Percentiles rank a stretch among this genome's conserved stretches.
These are phyloP conservation scores for Glaucidium brasilianum DNA, from an alignment of 2,113 vertebrate genomes.

Conservation along the genomic window DNA sequence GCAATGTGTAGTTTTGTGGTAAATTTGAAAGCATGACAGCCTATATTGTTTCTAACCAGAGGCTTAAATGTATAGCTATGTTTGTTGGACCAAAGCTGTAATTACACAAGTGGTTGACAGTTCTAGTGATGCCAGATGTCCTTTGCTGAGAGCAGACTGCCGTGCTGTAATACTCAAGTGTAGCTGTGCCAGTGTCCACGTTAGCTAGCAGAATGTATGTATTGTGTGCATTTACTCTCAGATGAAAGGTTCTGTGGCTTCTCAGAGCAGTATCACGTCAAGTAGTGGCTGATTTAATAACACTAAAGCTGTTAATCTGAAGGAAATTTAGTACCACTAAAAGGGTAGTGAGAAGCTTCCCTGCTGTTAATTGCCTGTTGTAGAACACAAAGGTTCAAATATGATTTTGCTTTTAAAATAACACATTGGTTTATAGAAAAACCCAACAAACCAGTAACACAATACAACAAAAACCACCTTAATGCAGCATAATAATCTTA, in stretches of 20 bases:
- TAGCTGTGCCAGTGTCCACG: not conserved
- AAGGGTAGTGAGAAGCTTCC: not conserved
- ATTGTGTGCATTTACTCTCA: not conserved
- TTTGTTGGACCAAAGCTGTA: not conserved
- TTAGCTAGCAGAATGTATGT: rapidly evolving
- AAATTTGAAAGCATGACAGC: not conserved
- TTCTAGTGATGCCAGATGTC: not conserved
- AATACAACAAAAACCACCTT: not conserved
- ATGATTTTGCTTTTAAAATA: not conserved
- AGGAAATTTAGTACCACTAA: not conserved
- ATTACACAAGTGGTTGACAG: not conserved
- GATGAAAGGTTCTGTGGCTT: not conserved
- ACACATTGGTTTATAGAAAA: not conserved
- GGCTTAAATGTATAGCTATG: not conserved
- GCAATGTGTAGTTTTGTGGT: not conserved
- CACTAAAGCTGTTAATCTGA: not conserved
- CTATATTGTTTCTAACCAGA: not conserved
- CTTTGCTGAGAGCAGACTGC: not conserved
- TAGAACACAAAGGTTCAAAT: not conserved
- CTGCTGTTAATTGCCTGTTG: not conserved
- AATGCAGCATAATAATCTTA: not conserved
- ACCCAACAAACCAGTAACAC: not conserved
- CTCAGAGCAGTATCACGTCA: not conserved
- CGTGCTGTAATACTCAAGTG: rapidly evolving
- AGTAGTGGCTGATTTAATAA: not conserved